Percentiles rank a stretch among this genome's conserved stretches.
These are phyloP conservation scores for Enoplosus armatus DNA, from an alignment of 2,797 vertebrate species.

Conservation along the genomic window DNA sequence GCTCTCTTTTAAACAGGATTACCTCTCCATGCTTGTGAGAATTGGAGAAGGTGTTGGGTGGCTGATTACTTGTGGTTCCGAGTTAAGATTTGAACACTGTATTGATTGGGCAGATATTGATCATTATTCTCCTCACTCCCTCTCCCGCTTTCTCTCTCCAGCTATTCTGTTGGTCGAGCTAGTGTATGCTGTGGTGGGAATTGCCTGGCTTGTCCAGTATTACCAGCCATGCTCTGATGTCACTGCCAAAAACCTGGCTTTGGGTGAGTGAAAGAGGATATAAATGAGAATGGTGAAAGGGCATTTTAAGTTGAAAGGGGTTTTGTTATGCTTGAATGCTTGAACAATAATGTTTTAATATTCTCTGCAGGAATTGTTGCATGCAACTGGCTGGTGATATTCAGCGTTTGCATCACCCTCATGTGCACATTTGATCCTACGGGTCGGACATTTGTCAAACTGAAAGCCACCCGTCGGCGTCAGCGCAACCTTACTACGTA, in stretches of 20 bases:
- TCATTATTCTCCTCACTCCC: conserved; percentile 9
- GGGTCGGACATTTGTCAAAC: conserved; percentile 97
- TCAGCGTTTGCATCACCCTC: conserved; percentile 97
- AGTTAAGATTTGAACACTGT: conserved; percentile 16
- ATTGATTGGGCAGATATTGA: conserved; percentile 37
- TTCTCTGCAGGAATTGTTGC: conserved; percentile 91
- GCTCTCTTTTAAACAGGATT: neutral
- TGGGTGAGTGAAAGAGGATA: conserved; percentile 86
- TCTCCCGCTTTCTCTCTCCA: conserved; percentile 42
- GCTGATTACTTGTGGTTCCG: conserved; percentile 23
- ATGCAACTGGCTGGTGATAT: conserved; percentile 99
- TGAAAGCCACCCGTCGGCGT: conserved; percentile 95
- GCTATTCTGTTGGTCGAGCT: conserved; percentile 98
- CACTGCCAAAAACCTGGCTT: conserved; percentile 96
- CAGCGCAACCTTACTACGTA: conserved; percentile 97
- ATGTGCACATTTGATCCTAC: conserved; percentile 98
- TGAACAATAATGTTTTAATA: conserved; percentile 23
- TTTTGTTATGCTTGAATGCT: conserved; percentile 19
- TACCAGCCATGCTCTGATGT: conserved; percentile 97
- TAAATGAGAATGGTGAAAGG: neutral
- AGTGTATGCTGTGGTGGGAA: conserved; percentile 97
- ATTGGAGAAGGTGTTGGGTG: conserved; percentile 3
- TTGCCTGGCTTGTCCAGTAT: conserved; percentile 97
- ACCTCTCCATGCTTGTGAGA: neutral
- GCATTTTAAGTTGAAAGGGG: neutral